phyloP scores from a whole-genome alignment of 1,140 invertebrate genomes.

The Radopholus similis region DNA sequence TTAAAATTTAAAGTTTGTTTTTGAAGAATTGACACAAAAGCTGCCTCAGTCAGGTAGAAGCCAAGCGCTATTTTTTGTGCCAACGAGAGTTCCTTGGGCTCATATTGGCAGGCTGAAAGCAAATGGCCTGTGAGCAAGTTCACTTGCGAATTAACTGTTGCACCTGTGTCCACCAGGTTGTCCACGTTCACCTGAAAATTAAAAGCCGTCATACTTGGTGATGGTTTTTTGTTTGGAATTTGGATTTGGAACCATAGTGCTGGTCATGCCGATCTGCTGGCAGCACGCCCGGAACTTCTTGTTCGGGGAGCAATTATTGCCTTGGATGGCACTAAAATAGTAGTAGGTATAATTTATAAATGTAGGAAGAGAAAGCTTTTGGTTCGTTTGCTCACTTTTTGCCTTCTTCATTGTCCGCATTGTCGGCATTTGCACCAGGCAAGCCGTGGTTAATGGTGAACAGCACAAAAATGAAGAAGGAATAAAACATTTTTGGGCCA shows the following conservation, averaged over 20 bases:
- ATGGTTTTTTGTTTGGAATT: no score
- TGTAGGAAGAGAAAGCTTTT: no score
- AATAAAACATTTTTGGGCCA: no score
- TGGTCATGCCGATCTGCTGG: neutral
- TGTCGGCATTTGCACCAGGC: no score
- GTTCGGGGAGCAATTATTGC: neutral
- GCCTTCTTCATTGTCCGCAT: no score
- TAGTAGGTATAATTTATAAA: no score
- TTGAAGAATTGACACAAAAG: neutral
- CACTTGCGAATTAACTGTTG: neutral
- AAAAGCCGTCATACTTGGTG: no score
- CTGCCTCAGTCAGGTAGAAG: neutral
- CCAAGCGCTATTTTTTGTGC: neutral
- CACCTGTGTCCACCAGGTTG: neutral
- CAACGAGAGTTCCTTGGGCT: neutral
- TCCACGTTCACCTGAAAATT: neutral
- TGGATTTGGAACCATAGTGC: no score
- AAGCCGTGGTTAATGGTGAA: no score
- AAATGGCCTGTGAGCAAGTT: neutral
- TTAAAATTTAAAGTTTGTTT: neutral
- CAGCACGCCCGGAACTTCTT: neutral
- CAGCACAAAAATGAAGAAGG: no score
- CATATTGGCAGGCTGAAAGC: neutral
- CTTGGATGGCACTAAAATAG: no score
- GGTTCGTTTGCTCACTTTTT: no score